These are phyloP conservation scores for Perca schrenkii DNA, from an alignment of 2,113 vertebrate genomes.

Conservation along the genomic window DNA sequence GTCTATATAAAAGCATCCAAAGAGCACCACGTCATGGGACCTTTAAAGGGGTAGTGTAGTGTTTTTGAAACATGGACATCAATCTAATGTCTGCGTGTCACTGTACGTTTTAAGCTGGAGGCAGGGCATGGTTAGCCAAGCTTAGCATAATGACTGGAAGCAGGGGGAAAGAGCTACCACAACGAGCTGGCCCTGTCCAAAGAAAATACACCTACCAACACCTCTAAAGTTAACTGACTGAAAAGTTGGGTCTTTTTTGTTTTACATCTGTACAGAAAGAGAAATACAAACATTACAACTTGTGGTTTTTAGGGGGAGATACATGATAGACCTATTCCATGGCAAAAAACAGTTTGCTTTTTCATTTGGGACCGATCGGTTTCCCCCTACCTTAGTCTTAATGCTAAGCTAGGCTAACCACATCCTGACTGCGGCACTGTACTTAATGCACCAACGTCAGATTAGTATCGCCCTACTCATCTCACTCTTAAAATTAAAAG, in stretches of 20 bases:
- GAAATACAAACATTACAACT: background rate
- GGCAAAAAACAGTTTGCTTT: background rate
- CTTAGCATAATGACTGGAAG: background rate
- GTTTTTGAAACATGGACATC: background rate
- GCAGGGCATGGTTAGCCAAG: background rate
- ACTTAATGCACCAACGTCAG: too few species aligned
- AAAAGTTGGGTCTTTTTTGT: too few species aligned
- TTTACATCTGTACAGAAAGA: background rate
- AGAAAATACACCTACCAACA: background rate
- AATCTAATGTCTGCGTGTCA: background rate
- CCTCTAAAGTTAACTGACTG: too few species aligned
- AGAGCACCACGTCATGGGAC: too few species aligned
- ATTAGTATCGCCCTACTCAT: too few species aligned
- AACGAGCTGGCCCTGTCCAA: too few species aligned
- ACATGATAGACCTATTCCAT: background rate
- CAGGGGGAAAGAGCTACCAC: background rate
- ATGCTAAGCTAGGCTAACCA: constrained; percentile 1
- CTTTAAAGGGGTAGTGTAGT: background rate
- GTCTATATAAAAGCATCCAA: too few species aligned
- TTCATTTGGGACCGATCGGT: background rate
- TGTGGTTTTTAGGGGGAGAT: background rate
- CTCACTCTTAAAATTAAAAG: too few species aligned
- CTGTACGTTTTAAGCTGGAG: background rate
- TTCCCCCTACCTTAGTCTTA: background rate
- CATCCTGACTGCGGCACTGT: background rate